A percentile compares a stretch with the other conserved stretches of the same genome.
These are phyloP conservation scores for Phenacoccus solenopsis DNA, from an alignment of 1,140 invertebrate species.

Conservation along the genomic window DNA sequence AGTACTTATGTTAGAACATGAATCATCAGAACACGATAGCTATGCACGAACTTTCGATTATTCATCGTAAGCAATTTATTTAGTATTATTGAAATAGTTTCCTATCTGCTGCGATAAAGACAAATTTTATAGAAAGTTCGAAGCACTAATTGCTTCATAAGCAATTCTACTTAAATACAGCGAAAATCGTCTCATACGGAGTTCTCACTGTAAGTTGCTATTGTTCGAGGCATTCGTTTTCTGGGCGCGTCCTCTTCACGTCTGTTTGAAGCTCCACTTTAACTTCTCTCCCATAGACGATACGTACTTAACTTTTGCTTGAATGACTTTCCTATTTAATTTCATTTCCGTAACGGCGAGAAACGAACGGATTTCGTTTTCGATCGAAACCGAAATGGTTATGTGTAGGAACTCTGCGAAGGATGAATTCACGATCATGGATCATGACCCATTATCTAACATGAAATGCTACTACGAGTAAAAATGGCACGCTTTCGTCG, in stretches of 20 bases:
- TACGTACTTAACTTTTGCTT: constrained; percentile 9
- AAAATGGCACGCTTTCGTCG: background rate
- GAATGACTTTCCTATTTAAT: constrained; percentile 12
- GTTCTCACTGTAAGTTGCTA: constrained; percentile 1
- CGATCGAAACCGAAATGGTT: background rate
- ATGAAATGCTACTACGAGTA: background rate
- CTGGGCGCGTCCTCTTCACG: background rate
- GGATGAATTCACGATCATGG: constrained; percentile 7
- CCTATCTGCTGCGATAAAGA: background rate
- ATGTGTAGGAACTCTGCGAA: background rate
- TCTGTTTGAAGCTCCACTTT: constrained; percentile 15
- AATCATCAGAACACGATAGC: background rate
- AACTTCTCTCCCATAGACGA: constrained; percentile 12
- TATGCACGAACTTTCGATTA: background rate
- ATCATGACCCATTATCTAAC: too few relatives aligned
- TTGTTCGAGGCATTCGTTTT: constrained; percentile 9
- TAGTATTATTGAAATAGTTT: constrained; percentile 12
- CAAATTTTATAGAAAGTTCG: constrained; percentile 8
- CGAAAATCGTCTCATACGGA: constrained; percentile 16
- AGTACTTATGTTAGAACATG: too few relatives aligned
- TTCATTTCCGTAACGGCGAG: constrained; percentile 5
- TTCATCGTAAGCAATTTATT: constrained; percentile 15
- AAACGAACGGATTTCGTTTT: background rate
- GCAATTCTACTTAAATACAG: constrained; percentile 5
- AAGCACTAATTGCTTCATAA: constrained; percentile 8